Evolutionary conservation across 2,888 invertebrate species (phyloP), one percentile per base, ranked within the genome.

Genomic region (Timema cristinae): DNA sequence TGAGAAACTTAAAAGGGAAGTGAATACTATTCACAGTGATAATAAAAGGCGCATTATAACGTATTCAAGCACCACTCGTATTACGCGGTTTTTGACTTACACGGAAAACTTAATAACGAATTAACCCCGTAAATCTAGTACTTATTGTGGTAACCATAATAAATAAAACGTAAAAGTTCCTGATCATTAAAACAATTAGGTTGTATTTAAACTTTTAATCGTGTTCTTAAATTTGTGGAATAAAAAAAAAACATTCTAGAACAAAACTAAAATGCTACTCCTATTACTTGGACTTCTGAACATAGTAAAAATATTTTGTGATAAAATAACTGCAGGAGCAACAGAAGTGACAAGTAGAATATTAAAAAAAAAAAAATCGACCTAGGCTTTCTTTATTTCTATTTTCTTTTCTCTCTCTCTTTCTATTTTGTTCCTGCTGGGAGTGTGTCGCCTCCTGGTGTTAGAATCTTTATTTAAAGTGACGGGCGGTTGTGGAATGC

Each of bases 381-480:
- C 49, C 48, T 67, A 32, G 32, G 32, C 4, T 32, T 51, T 50
- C 51, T 50, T 67, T 67, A 16, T 67, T 67, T 11, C 5, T 16
- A 50, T 67, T 50, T 67, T 67, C 50, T 67, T 67, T 67, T 59
- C 56, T 49, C 48, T 52, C 32, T 61, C 48, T 51, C 68, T 47
- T 51, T 66, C 52, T 63, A 6, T 10, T 32, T 13, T 47, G 48
- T 51, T 56, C 71, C 59, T 68, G 73, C 73, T 71, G 73, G 13
- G 73, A 50, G 32, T 47, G 71, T 71, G 71, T 73, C 73, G 73
- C 71, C 73, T 73, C 73, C 73, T 68, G 73, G 73, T 73, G 73
- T 73, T 73, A 68, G 71, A 68, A 71, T 73, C 73, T 73, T 73
- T 73, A 73, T 73, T 73, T 73, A 73, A 73, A 73, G 66, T 73